Percentiles rank a stretch among this genome's conserved stretches.
These are phyloP conservation scores for Leptopilina myrica DNA, from an alignment of 2,888 invertebrate genomes.

Conservation along the genomic window DNA sequence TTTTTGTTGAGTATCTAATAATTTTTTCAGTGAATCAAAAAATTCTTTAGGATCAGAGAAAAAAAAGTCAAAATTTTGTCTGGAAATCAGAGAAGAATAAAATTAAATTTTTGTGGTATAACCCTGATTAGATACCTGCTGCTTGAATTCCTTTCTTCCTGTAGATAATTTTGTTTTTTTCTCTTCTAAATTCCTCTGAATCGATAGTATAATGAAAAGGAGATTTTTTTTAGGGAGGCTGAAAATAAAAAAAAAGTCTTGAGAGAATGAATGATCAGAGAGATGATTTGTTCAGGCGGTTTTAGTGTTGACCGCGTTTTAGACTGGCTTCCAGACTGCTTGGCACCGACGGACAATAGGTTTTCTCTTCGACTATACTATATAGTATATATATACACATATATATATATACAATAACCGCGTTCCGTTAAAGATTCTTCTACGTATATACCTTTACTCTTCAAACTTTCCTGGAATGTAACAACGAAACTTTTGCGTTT, in stretches of 20 bases:
- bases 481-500: constrained; percentile 45
- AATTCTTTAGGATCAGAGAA: too few species aligned
- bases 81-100: too few species aligned
- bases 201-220: neutral
- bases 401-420: constrained; percentile 16
- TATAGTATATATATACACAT: too few species aligned
- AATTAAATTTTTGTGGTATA: too few species aligned
- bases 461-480: constrained; percentile 61
- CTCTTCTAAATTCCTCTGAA: too few species aligned
- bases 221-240: neutral
- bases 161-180: too few species aligned
- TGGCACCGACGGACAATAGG: constrained; percentile 67
- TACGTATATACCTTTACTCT: constrained; percentile 53
- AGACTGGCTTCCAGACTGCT: constrained; percentile 64
- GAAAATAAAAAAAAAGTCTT: constrained; percentile 12
- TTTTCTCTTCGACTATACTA: constrained; percentile 56
- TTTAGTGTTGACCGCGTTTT: constrained; percentile 2
- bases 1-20: too few species aligned
- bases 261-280: neutral
- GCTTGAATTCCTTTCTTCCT: too few species aligned
- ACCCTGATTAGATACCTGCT: too few species aligned
- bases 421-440: constrained; percentile 60
- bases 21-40: too few species aligned
- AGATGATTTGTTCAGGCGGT: constrained; percentile 24
- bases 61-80: too few species aligned